A percentile compares a stretch with the other conserved stretches of the same genome.
Evolutionary conservation across 2,888 invertebrate species (phyloP).

Genomic region (Drosophila mimetica): DNA sequence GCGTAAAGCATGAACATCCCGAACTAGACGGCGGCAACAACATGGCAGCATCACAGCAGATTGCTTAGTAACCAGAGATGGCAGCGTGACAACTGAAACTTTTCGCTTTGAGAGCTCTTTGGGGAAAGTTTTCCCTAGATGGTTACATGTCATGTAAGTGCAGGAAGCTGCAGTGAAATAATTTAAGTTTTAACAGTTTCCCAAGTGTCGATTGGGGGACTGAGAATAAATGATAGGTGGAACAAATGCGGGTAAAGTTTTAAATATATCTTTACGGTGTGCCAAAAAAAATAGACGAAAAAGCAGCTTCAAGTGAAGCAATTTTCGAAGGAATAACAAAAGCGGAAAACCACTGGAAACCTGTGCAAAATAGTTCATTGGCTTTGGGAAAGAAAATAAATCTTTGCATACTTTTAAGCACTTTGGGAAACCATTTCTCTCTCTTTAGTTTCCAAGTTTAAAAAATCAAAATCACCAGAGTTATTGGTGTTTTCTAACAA

Average conservation of each 20-base stretch:
- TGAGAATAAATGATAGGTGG: neutral
- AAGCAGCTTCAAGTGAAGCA: neutral
- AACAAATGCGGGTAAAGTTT: neutral
- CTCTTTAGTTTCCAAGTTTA: too few relatives aligned
- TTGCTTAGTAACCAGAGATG: constrained; percentile 49
- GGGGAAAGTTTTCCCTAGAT: constrained; percentile 4
- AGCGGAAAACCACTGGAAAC: neutral
- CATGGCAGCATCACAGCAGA: neutral
- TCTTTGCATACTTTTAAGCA: neutral
- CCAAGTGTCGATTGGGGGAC: neutral
- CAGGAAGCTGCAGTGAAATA: constrained; percentile 5
- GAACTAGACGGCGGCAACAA: constrained; percentile 22
- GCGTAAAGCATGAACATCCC: constrained; percentile 54
- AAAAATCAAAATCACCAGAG: too few relatives aligned
- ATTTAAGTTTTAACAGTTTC: neutral
- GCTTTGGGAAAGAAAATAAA: too few relatives aligned
- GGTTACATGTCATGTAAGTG: constrained; percentile 12
- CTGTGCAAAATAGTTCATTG: too few relatives aligned
- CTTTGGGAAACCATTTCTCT: neutral
- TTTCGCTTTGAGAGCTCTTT: neutral
- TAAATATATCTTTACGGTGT: too few relatives aligned
- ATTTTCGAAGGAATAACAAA: too few relatives aligned
- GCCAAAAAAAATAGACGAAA: neutral
- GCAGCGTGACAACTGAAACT: constrained; percentile 40
- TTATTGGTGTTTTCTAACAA: too few relatives aligned